Percentiles rank a stretch among this genome's conserved stretches.
Evolutionary conservation across 2,888 invertebrate genomes (phyloP).

Genomic region (Scaptomyza reducta): DNA sequence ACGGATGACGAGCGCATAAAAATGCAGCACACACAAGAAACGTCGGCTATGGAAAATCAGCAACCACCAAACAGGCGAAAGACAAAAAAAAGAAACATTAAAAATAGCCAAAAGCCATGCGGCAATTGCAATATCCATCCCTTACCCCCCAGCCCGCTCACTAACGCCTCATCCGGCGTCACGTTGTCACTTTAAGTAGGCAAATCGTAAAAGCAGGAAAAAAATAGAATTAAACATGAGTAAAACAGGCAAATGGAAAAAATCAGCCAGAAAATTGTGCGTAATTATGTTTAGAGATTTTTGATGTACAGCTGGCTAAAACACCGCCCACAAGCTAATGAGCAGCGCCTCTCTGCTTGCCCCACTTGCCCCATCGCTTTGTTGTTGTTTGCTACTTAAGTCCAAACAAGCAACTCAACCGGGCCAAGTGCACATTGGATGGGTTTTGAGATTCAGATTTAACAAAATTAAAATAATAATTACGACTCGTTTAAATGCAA

Average conservation of each 20-base stretch:
- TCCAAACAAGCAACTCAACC: slow-evolving; percentile 20
- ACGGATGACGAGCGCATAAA: slow-evolving; percentile 80
- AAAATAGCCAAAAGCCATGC: slow-evolving; percentile 74
- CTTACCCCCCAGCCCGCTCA: neutral
- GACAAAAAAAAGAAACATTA: slow-evolving; percentile 40
- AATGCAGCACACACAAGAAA: slow-evolving; percentile 72
- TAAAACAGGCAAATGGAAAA: neutral
- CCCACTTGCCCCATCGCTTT: neutral
- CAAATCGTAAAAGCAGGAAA: slow-evolving; percentile 69
- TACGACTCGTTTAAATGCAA: slow-evolving; percentile 34
- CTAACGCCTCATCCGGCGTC: slow-evolving; percentile 49
- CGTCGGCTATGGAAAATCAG: slow-evolving; percentile 49
- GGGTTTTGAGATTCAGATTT: slow-evolving; percentile 47
- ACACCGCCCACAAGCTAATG: slow-evolving; percentile 56
- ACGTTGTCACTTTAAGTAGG: slow-evolving; percentile 76
- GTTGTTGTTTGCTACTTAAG: slow-evolving; percentile 7
- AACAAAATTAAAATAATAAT: slow-evolving; percentile 66
- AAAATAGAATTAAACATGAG: slow-evolving; percentile 6
- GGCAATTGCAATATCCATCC: slow-evolving; percentile 48
- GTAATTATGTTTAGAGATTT: slow-evolving; percentile 70
- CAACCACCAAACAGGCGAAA: slow-evolving; percentile 31
- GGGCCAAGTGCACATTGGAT: slow-evolving; percentile 11
- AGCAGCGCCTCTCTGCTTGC: slow-evolving; percentile 14
- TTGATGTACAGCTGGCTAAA: slow-evolving; percentile 49
- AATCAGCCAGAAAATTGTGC: slow-evolving; percentile 55